Evolutionary conservation across 1,140 invertebrate species (phyloP).

Genomic region (Drosophila mojavensis): DNA sequence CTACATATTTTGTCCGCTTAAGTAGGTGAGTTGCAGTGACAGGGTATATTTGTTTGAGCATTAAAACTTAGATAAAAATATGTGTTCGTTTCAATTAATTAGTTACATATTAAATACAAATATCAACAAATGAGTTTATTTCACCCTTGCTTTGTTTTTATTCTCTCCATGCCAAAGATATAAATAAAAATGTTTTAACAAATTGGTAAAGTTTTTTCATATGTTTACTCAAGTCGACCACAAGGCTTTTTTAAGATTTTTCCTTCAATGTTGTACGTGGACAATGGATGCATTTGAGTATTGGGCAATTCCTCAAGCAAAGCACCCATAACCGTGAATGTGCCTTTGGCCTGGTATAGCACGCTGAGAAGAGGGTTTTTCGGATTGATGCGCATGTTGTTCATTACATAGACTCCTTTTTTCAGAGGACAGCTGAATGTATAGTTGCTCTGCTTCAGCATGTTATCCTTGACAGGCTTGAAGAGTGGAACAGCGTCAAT

Average conservation of each 20-base stretch:
- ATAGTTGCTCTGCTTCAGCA: conserved; percentile 68
- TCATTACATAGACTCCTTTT: conserved; percentile 64
- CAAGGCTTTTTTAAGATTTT: conserved; percentile 55
- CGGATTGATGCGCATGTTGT: conserved; percentile 62
- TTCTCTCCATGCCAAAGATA: too few species aligned
- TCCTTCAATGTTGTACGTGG: conserved; percentile 54
- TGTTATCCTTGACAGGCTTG: conserved; percentile 62
- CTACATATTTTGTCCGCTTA: background rate
- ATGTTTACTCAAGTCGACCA: conserved; percentile 41
- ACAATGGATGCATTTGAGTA: conserved; percentile 27
- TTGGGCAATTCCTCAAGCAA: conserved; percentile 46
- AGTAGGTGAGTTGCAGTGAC: too few species aligned
- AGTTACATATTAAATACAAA: too few species aligned
- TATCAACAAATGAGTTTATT: too few species aligned
- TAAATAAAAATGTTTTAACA: too few species aligned
- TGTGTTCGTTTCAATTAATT: too few species aligned
- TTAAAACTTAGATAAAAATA: too few species aligned
- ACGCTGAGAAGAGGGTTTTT: conserved; percentile 60
- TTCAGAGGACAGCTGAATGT: conserved; percentile 62
- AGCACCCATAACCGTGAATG: conserved; percentile 49
- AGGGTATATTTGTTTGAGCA: too few species aligned
- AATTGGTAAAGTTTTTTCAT: background rate
- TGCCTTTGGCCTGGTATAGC: conserved; percentile 56
- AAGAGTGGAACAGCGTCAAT: conserved; percentile 67
- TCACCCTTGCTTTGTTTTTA: too few species aligned